These are phyloP conservation scores for Choloepus didactylus DNA, from an alignment of 2,797 vertebrate genomes.

Conservation along the genomic window DNA sequence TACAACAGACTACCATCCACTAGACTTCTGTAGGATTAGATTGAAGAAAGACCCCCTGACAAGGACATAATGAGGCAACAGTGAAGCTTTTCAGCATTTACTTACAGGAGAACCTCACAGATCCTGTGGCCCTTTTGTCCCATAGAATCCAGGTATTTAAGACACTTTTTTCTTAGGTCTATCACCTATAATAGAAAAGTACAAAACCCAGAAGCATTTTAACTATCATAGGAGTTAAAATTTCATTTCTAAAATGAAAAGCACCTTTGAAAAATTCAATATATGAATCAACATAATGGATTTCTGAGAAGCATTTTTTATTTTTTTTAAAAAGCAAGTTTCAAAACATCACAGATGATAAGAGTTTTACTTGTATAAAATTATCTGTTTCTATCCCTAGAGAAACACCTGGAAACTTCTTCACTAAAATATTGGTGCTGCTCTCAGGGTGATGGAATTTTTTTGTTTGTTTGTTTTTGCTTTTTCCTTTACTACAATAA, in stretches of 20 bases:
- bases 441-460: background rate
- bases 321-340: background rate
- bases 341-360: background rate
- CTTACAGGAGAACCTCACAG: slow-evolving; percentile 94
- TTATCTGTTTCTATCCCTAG: background rate
- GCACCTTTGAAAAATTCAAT: slow-evolving; percentile 36
- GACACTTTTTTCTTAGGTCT: slow-evolving; percentile 91
- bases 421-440: background rate
- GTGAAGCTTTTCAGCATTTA: slow-evolving; percentile 71
- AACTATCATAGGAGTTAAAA: background rate
- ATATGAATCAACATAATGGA: slow-evolving; percentile 39
- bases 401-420: slow-evolving; percentile 47
- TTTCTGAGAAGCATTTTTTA: slow-evolving; percentile 25
- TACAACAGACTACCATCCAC: background rate
- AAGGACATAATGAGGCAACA: background rate
- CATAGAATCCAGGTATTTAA: slow-evolving; percentile 95
- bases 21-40: background rate
- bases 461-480: background rate
- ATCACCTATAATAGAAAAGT: slow-evolving; percentile 90
- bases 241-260: slow-evolving; percentile 70
- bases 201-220: slow-evolving; percentile 32
- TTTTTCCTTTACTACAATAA: slow-evolving; percentile 34
- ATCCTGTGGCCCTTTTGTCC: slow-evolving; percentile 93
- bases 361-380: background rate
- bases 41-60: background rate